phyloP scores from a whole-genome alignment of 2,797 vertebrate genomes.

The Fringilla coelebs region DNA sequence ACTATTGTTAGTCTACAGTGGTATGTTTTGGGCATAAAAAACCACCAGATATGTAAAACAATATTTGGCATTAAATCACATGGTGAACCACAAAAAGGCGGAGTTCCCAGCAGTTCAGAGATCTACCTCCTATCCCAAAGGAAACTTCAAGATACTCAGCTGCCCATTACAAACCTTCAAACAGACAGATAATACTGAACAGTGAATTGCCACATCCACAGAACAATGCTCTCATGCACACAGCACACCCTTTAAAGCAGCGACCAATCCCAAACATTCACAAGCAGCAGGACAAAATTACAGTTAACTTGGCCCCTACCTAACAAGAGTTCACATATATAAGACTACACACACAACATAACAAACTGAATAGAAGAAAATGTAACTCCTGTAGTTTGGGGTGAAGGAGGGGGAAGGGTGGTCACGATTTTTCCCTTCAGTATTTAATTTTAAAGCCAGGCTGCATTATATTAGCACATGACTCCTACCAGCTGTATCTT shows the following conservation, averaged over 20 bases:
- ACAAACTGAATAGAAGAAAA: background rate
- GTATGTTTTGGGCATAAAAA: background rate
- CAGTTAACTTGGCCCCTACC: background rate
- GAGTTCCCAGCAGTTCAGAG: background rate
- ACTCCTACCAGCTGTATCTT: background rate
- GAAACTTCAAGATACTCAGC: background rate
- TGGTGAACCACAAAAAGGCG: background rate
- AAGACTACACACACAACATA: background rate
- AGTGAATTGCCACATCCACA: background rate
- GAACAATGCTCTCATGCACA: background rate
- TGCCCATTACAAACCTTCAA: background rate
- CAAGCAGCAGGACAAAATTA: background rate
- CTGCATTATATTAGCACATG: background rate
- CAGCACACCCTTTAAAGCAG: background rate
- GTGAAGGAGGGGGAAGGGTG: background rate
- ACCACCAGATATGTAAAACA: fast-evolving
- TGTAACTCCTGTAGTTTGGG: background rate
- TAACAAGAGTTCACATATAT: background rate
- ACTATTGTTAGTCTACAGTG: background rate
- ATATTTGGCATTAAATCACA: background rate
- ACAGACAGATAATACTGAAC: background rate
- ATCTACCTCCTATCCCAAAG: background rate
- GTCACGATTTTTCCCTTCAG: background rate
- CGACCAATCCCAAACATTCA: background rate
- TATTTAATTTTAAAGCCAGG: background rate